Evolutionary conservation across 2,797 vertebrate species (phyloP).

Genomic region (Acanthis flammea): DNA sequence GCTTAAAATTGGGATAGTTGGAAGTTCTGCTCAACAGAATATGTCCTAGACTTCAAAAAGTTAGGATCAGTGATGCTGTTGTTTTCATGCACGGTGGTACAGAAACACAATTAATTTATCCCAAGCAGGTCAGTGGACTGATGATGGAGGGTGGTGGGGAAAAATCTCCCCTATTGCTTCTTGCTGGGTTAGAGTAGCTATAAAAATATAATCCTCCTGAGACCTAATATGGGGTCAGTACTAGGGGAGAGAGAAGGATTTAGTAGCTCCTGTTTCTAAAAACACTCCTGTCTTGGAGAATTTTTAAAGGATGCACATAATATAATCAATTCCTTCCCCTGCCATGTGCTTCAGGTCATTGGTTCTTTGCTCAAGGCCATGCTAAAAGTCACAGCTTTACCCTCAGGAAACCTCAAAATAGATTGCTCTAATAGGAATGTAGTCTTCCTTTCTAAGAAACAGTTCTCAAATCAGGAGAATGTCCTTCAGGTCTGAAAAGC

Average conservation of each 20-base stretch:
- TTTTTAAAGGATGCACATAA: neutral
- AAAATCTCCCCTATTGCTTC: neutral
- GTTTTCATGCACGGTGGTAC: neutral
- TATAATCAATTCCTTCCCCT: neutral
- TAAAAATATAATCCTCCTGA: neutral
- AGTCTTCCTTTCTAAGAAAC: neutral
- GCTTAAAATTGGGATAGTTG: neutral
- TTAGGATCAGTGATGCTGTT: neutral
- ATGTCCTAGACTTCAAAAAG: neutral
- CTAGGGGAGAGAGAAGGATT: neutral
- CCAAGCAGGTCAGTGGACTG: neutral
- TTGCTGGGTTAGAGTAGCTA: neutral
- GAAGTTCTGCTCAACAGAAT: neutral
- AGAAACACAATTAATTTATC: neutral
- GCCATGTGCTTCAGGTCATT: neutral
- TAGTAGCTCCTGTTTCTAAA: neutral
- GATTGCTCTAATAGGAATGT: neutral
- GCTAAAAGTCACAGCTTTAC: neutral
- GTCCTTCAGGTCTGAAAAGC: neutral
- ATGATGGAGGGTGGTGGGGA: rapidly evolving
- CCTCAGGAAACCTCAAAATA: neutral
- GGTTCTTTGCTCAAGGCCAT: neutral
- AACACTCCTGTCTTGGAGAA: neutral
- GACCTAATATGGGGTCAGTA: neutral
- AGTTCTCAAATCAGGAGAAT: neutral